Base-by-base conservation (phyloP, 2,888 invertebrate genomes). In the Dorcus hopei region DNA sequence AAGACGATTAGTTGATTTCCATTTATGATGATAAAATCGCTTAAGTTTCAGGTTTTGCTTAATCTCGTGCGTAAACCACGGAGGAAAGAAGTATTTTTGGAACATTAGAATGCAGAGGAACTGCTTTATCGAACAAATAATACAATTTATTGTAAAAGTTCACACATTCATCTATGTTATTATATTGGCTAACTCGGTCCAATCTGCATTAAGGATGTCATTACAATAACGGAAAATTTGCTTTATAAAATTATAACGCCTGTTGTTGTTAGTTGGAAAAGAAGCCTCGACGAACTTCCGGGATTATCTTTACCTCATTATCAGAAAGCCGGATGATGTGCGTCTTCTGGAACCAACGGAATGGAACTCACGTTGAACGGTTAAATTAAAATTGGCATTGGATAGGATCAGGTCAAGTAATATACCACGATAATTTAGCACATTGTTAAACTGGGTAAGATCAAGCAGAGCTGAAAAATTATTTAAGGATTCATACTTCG, bases 201-300 rank as follows among this genome's bases (percentile, higher is more conserved):
- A 55, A 19, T 49, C 49, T 19, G 26, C n/a, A 49, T 2, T 9
- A 7, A 14, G n/a, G 48, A 54, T n/a, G 14, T 49, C 14, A 14
- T 23, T 19, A 16, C 9, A 49, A 9, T 23, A 16, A n/a, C 2
- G 26, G 40, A n/a, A 39, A 55, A 49, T 55, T n/a, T 11, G 23
- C 40, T 45, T 19, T 55, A 1, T 14, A 38, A 55, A 55, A 14
- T 55, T 50, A 26, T 49, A 55, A 7, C 55, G 49, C 7, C 33
- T 40, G 16, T 23, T 11, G 11, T 23, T 49, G 8, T 41, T 11
- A 3, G 2, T 3, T 8, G 55, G 23, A 50, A 41, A 49, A 4
- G 26, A 26, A 26, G 26, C 5, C 26, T 26, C n/a, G 58, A 47
- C 47, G 5, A 11, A 5, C 5, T 47, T 26, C 14, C 14, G 14